A percentile compares a stretch with the other conserved stretches of the same genome.
Evolutionary conservation across 2,888 invertebrate genomes (phyloP).

Genomic region (Melanotus villosus): DNA sequence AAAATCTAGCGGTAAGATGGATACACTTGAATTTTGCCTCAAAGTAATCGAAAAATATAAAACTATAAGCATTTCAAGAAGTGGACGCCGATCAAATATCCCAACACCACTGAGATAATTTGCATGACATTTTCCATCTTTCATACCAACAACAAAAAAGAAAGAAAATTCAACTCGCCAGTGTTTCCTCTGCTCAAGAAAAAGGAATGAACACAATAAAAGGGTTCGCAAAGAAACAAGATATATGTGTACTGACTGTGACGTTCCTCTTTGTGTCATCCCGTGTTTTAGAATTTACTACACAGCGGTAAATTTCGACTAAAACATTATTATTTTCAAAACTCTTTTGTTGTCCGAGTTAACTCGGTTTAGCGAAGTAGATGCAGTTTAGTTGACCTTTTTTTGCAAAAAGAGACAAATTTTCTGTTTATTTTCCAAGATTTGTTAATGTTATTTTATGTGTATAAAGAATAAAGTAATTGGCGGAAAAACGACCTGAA

Average conservation of each 20-base stretch:
- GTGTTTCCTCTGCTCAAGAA: neutral
- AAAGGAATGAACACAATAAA: neutral
- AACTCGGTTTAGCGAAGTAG: no score
- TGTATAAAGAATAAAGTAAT: no score
- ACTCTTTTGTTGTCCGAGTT: no score
- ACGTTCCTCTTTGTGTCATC: neutral
- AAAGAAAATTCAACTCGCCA: neutral
- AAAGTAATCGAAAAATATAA: neutral
- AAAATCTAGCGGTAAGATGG: neutral
- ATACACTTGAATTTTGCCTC: neutral
- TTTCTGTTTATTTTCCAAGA: no score
- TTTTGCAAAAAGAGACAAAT: no score
- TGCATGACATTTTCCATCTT: constrained; percentile 22
- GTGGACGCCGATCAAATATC: neutral
- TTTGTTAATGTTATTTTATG: no score
- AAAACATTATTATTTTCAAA: no score
- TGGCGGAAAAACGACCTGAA: no score
- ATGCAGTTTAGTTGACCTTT: no score
- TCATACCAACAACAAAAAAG: neutral
- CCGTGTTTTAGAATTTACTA: neutral
- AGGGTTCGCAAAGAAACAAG: neutral
- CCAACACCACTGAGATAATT: constrained; percentile 6
- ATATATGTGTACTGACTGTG: neutral
- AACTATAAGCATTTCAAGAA: neutral
- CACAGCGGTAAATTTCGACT: no score